A percentile compares a stretch with the other conserved stretches of the same genome.
These are phyloP conservation scores for Dendronephthya gigantea DNA, from an alignment of 64 coral and sea anemone genomes.

Conservation along the genomic window DNA sequence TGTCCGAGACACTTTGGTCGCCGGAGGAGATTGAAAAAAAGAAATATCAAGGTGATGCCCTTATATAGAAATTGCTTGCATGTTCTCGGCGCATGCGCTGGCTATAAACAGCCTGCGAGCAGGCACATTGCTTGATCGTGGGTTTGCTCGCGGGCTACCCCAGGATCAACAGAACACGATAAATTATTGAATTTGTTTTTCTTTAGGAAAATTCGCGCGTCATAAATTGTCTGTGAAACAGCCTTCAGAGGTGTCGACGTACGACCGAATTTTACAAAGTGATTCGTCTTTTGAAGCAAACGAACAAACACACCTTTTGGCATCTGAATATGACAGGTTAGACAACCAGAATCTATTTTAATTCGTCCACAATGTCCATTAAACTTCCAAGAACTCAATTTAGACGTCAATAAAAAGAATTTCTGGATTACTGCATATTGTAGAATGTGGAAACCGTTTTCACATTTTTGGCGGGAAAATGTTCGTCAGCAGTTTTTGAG, in stretches of 20 bases:
- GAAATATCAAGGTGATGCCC: not conserved
- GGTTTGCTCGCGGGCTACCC: too few species aligned
- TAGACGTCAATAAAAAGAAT: too few species aligned
- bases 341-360: not conserved
- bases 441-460: too few species aligned
- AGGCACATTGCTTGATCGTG: too few species aligned
- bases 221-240: not conserved
- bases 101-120: too few species aligned
- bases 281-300: not conserved
- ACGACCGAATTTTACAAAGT: not conserved
- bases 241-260: not conserved
- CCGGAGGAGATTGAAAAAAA: slow-evolving; percentile 3
- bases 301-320: not conserved
- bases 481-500: too few species aligned
- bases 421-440: too few species aligned
- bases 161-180: too few species aligned
- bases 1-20: not conserved
- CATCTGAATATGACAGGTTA: not conserved
- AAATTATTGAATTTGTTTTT: not conserved
- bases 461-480: too few species aligned
- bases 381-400: too few species aligned
- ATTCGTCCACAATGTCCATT: too few species aligned
- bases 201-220: not conserved
- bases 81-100: not conserved
- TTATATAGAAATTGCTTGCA: not conserved